Evolutionary conservation across 2,888 invertebrate species (phyloP), one percentile per base, ranked within the genome.

Genomic region (Drosophila formosana): DNA sequence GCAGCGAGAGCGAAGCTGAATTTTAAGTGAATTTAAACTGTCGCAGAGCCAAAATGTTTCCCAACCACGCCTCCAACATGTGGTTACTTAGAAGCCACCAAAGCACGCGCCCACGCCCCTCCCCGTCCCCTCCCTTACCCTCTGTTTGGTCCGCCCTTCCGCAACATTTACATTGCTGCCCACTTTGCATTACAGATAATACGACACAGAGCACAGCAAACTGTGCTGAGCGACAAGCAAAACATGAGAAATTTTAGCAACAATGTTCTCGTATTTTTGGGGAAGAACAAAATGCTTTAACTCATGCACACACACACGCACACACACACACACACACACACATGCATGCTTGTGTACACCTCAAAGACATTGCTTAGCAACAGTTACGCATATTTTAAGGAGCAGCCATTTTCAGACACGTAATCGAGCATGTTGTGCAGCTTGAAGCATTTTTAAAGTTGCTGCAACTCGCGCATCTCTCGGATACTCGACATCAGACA

Each of bases 351-450:
- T 34, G 9, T 47, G 8, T 7, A 32, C 41, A 32, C 25, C 80
- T 66, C 77, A 80, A 79, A 77, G 80, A 75, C 66, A 80, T 80
- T 60, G 72, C 80, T 74, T 74, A 53, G 67, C 58, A 62, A 74
- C 71, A 53, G 76, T 66, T 70, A 49, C 52, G 79, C 78, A 78
- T 78, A 76, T 73, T 71, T 70, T 66, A 55, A 66, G 56, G 58
- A 56, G 34, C 23, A 57, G 32, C 46, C 28, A 37, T 26, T 57
- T 25, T 28, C n/a, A 47, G 13, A 46, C 13, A 47, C 3, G 51
- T 62, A 53, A 62, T 62, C 51, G 50, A 43, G 37, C 56, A 52
- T 43, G 50, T 55, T 49, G 26, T 39, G 50, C 41, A 57, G 52
- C 34, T 34, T 0, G 8, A 41, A 41, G 8, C 53, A 34, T 57